Evolutionary conservation across 2,113 vertebrate genomes (phyloP).

Genomic region (Bombycilla garrulus): DNA sequence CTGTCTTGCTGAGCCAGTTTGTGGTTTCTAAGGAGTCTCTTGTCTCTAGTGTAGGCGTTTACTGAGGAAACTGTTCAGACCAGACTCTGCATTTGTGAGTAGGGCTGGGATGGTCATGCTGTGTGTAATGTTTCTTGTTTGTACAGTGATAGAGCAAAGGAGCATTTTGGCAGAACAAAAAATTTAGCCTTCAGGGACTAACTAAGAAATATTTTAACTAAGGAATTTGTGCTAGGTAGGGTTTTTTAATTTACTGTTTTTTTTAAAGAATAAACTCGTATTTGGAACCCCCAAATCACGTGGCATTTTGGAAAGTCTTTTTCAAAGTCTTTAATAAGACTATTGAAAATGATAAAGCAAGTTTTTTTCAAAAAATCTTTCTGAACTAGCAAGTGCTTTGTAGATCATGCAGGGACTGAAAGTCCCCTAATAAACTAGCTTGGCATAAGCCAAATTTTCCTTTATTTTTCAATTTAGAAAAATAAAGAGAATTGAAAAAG

Average conservation of each 20-base stretch:
- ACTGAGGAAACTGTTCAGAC: neutral
- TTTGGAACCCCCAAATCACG: neutral
- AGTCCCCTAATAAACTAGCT: neutral
- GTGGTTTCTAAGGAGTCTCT: neutral
- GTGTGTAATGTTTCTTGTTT: neutral
- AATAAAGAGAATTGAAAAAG: neutral
- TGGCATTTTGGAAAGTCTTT: neutral
- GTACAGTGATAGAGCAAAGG: neutral
- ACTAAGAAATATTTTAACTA: neutral
- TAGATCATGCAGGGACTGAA: neutral
- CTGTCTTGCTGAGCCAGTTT: neutral
- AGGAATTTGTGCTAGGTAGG: neutral
- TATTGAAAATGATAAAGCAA: neutral
- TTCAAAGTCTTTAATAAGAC: neutral
- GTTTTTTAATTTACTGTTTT: neutral
- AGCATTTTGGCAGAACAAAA: neutral
- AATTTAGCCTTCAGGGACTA: neutral
- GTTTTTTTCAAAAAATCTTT: neutral
- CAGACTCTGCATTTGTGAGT: neutral
- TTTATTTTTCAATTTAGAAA: neutral
- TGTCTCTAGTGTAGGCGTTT: fast-evolving
- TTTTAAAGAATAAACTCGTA: neutral
- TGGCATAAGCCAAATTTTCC: neutral
- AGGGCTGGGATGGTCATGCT: neutral
- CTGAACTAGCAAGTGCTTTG: neutral